Evolutionary conservation across 2,888 invertebrate species (phyloP).

Genomic region (Gastrophysa polygoni): DNA sequence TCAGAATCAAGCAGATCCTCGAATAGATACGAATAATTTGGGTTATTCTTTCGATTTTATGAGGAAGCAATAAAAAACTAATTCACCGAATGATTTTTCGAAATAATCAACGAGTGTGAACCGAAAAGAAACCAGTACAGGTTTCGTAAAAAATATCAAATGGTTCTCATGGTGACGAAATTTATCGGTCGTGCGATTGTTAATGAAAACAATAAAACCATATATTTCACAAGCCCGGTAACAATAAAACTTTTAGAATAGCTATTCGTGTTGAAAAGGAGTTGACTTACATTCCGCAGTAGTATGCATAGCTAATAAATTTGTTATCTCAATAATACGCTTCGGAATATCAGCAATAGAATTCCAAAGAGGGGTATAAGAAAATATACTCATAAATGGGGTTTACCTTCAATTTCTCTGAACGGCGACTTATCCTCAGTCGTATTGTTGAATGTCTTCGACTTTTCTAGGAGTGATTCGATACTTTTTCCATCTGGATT

Average conservation of each 20-base stretch:
- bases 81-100: not conserved
- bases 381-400: not conserved
- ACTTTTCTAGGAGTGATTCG: constrained; percentile 79
- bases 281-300: constrained; percentile 20
- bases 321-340: not conserved
- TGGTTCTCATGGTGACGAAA: constrained; percentile 45
- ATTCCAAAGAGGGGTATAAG: not conserved
- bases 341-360: not conserved
- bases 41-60: constrained; percentile 23
- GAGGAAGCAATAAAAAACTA: constrained; percentile 16
- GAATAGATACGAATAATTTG: constrained; percentile 35
- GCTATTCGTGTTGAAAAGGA: constrained; percentile 28
- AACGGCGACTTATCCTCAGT: constrained; percentile 57
- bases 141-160: constrained; percentile 35
- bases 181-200: constrained; percentile 34
- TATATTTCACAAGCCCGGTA: constrained; percentile 43
- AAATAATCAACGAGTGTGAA: not conserved
- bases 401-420: constrained; percentile 46
- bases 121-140: constrained; percentile 33
- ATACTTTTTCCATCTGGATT: constrained; percentile 65
- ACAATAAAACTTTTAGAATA: constrained; percentile 38
- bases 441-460: constrained; percentile 68
- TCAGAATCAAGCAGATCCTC: constrained; percentile 44
- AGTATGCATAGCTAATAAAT: not conserved
- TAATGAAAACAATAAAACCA: constrained; percentile 45